These are phyloP conservation scores for Diloba caeruleocephala DNA, from an alignment of 2,888 invertebrate genomes.

Conservation along the genomic window DNA sequence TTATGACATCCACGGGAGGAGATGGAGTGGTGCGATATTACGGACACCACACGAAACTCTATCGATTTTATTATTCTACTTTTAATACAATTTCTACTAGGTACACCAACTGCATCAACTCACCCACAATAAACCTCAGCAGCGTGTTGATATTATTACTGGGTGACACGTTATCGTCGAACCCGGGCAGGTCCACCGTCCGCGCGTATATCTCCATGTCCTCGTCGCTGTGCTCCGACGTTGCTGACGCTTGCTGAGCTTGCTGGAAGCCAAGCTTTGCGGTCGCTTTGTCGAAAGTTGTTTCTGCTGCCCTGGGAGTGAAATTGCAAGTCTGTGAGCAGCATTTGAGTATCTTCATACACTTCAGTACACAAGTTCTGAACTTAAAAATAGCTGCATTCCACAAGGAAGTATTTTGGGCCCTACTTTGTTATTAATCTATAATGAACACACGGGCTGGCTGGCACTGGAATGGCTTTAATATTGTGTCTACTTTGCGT, in stretches of 20 bases:
- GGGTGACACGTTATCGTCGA: constrained; percentile 95
- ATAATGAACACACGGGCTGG: no score
- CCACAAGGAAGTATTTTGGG: no score
- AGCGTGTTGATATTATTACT: constrained; percentile 92
- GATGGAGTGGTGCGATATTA: no score
- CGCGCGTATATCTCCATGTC: constrained; percentile 93
- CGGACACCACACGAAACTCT: no score
- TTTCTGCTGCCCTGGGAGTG: constrained; percentile 68
- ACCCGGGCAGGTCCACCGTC: constrained; percentile 93
- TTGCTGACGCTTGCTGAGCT: constrained; percentile 83
- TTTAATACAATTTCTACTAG: no score
- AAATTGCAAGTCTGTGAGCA: not conserved
- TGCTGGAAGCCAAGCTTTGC: constrained; percentile 77
- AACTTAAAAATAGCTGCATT: no score
- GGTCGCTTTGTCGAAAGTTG: constrained; percentile 71
- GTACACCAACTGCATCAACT: constrained; percentile 54
- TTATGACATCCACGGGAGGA: no score
- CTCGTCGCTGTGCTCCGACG: constrained; percentile 92
- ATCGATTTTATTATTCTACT: no score
- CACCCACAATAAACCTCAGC: constrained; percentile 91
- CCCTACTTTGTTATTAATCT: no score
- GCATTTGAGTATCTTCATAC: not conserved
- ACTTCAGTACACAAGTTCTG: no score
- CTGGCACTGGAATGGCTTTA: no score
- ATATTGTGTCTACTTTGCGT: no score